A percentile compares a stretch with the other conserved stretches of the same genome.
These are phyloP conservation scores for Trichonephila clavata DNA, from an alignment of 1,140 invertebrate species.

Conservation along the genomic window DNA sequence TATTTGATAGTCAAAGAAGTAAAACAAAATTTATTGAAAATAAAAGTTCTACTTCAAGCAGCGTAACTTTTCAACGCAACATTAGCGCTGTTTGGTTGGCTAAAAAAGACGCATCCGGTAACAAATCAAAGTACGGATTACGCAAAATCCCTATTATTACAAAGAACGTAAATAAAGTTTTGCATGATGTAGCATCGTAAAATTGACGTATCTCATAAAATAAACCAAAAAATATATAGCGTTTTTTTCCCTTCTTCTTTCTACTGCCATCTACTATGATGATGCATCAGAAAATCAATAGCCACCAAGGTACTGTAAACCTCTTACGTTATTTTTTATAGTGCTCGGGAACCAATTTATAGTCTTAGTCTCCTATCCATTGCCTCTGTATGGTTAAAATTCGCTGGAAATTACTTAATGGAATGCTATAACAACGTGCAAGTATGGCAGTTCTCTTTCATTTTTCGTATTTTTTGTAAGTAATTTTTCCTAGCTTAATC, in stretches of 20 bases:
- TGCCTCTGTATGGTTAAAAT: background rate
- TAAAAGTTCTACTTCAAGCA: background rate
- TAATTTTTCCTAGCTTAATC: background rate
- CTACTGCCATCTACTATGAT: background rate
- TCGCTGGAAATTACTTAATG: background rate
- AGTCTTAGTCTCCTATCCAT: background rate
- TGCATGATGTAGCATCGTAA: slow-evolving; percentile 17
- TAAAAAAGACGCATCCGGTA: background rate
- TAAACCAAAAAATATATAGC: background rate
- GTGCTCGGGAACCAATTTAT: slow-evolving; percentile 10
- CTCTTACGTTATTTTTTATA: slow-evolving; percentile 10
- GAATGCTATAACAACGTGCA: background rate
- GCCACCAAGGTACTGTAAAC: background rate
- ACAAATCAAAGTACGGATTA: slow-evolving; percentile 10
- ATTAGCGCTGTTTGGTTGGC: slow-evolving; percentile 1
- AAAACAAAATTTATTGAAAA: background rate
- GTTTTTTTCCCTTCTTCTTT: background rate
- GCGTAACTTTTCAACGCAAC: background rate
- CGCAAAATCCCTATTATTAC: slow-evolving; percentile 5
- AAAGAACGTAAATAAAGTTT: slow-evolving; percentile 14
- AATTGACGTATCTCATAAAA: slow-evolving; percentile 10
- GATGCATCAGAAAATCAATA: slow-evolving; percentile 7
- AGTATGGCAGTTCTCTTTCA: background rate
- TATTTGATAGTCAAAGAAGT: background rate
- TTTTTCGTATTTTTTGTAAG: background rate